phyloP scores from a whole-genome alignment of 2,797 vertebrate species.

The Microcaecilia unicolor region DNA sequence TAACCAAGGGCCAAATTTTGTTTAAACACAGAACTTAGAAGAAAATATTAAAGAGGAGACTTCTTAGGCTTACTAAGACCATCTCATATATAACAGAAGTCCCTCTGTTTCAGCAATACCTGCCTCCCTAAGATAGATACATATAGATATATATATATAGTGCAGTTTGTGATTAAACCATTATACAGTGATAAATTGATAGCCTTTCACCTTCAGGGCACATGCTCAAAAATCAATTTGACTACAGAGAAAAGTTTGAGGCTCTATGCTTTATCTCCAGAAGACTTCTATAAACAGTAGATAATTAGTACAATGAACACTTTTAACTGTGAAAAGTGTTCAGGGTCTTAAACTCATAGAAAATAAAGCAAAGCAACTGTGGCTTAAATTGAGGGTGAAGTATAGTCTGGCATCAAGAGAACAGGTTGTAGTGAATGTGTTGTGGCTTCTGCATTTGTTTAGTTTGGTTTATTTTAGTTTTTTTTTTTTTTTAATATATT shows the following conservation, averaged over 20 bases:
- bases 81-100: conserved; percentile 24
- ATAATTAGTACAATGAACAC: neutral
- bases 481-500: no score
- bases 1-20: no score
- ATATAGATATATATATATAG: conserved; percentile 10
- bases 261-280: neutral
- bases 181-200: neutral
- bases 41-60: conserved; percentile 9
- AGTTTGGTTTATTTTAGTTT: no score
- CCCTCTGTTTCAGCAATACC: conserved; percentile 6
- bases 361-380: neutral
- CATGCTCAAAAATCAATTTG: conserved; percentile 15
- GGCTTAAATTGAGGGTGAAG: no score
- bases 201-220: conserved; percentile 1
- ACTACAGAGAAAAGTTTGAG: conserved; percentile 10
- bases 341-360: neutral
- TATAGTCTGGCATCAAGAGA: no score
- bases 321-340: neutral
- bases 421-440: no score
- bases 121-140: conserved; percentile 8
- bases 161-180: conserved; percentile 6
- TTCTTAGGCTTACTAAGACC: conserved; percentile 18
- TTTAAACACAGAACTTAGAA: no score
- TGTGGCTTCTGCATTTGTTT: no score
- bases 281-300: neutral